Conservation (phyloP, 2,797 vertebrate genomes). For the Chaenodraco wilsoni region DNA sequence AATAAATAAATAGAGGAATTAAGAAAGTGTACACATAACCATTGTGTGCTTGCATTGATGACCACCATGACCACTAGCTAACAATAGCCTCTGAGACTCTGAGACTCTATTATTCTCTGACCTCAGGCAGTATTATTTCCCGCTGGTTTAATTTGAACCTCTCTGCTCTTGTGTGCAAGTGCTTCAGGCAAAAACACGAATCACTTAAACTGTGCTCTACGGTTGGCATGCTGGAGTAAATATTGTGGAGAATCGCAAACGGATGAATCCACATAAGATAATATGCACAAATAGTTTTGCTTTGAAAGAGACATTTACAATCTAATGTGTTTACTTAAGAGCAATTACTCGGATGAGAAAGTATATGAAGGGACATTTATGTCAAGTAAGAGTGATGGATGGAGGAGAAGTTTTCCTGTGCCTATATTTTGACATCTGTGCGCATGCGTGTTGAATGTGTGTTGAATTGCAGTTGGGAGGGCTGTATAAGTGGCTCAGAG, state of each 20-base stretch:
- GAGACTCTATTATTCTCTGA: conserved; percentile 40
- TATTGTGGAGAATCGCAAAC: conserved; percentile 25
- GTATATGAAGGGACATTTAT: conserved; percentile 2
- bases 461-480: conserved; percentile 72
- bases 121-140: conserved; percentile 57
- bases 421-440: conserved; percentile 44
- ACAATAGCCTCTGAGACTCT: conserved; percentile 45
- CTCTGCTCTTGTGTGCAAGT: conserved; percentile 45
- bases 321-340: conserved; percentile 18
- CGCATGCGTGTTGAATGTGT: conserved; percentile 61
- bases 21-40: conserved; percentile 1
- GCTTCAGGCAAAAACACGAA: conserved; percentile 65
- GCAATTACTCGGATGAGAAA: conserved; percentile 12
- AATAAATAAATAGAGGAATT: neutral
- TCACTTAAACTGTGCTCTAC: conserved; percentile 55
- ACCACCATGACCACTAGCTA: conserved; percentile 32
- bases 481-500: conserved; percentile 77
- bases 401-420: conserved; percentile 41
- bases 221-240: conserved; percentile 33
- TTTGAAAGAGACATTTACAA: conserved; percentile 14
- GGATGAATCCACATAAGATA: conserved; percentile 31
- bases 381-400: conserved; percentile 29
- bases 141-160: conserved; percentile 74
- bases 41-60: conserved; percentile 26
- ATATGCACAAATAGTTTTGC: conserved; percentile 1